Percentiles rank a stretch among this genome's conserved stretches.
Conservation (phyloP, 2,888 invertebrate species). For the Biston stratarius region DNA sequence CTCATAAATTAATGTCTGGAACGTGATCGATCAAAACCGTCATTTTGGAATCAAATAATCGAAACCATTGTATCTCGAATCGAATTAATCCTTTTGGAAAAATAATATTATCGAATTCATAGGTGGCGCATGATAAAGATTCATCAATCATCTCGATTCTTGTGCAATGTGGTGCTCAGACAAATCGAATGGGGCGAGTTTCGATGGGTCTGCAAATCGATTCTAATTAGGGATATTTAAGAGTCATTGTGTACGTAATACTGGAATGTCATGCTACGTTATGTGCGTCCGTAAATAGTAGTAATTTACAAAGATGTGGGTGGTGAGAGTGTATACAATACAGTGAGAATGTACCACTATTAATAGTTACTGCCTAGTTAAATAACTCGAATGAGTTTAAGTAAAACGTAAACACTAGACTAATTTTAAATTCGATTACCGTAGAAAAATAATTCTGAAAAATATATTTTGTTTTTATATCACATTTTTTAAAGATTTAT, state of each 20-base stretch:
- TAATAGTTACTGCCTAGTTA: too few relatives aligned
- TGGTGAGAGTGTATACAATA: slow-evolving; percentile 14
- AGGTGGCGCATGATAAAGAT: slow-evolving; percentile 49
- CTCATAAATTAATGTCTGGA: slow-evolving; percentile 51
- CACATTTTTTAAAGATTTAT: too few relatives aligned
- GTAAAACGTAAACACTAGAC: too few relatives aligned
- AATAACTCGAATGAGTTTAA: too few relatives aligned
- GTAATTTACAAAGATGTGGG: slow-evolving; percentile 46
- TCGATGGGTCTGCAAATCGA: slow-evolving; percentile 71
- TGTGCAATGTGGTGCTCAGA: slow-evolving; percentile 68
- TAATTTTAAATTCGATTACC: too few relatives aligned
- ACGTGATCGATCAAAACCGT: slow-evolving; percentile 58
- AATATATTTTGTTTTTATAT: too few relatives aligned
- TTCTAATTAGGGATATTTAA: slow-evolving; percentile 82
- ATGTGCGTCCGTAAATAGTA: slow-evolving; percentile 42
- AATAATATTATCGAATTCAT: slow-evolving; percentile 59
- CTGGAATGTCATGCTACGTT: slow-evolving; percentile 66
- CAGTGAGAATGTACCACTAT: too few relatives aligned
- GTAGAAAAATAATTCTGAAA: too few relatives aligned
- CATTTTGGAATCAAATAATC: slow-evolving; percentile 56
- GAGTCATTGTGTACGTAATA: slow-evolving; percentile 73
- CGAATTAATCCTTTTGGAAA: slow-evolving; percentile 74
- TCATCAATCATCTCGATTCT: slow-evolving; percentile 74
- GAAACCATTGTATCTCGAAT: slow-evolving; percentile 54
- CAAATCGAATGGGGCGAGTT: slow-evolving; percentile 59